phyloP scores from a whole-genome alignment of 2,888 invertebrate genomes.

The Amiota mariae region DNA sequence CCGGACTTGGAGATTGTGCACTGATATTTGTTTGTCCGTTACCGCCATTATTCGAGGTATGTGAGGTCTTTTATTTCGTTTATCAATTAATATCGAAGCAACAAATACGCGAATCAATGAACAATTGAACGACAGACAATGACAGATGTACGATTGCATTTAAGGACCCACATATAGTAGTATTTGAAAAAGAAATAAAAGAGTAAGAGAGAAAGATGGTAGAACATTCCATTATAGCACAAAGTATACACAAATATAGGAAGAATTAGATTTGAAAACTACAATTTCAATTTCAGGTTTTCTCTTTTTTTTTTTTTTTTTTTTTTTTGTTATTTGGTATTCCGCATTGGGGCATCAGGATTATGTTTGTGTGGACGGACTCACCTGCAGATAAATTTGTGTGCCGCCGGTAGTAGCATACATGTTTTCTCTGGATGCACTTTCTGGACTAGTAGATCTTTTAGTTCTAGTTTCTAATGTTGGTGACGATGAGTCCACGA shows the following conservation, averaged over 20 bases:
- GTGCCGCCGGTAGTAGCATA: constrained; percentile 74
- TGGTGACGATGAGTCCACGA: constrained; percentile 69
- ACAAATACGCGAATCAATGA: neutral
- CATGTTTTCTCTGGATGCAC: constrained; percentile 59
- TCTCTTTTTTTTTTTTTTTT: constrained; percentile 5
- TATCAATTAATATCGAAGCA: neutral
- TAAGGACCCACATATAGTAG: neutral
- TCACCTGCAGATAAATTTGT: constrained; percentile 74
- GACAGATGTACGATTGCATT: neutral
- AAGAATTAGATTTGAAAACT: neutral
- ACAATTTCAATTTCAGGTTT: neutral
- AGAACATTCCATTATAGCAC: constrained; percentile 1
- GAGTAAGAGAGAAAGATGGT: constrained; percentile 3
- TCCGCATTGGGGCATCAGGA: constrained; percentile 8
- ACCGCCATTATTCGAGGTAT: constrained; percentile 32
- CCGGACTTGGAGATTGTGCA: constrained; percentile 73
- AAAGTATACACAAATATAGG: neutral
- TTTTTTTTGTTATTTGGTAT: neutral
- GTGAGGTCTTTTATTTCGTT: constrained; percentile 51
- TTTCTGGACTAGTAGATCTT: constrained; percentile 62
- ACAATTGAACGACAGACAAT: neutral
- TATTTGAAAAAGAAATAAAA: neutral
- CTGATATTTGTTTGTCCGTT: constrained; percentile 67
- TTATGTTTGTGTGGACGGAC: constrained; percentile 45
- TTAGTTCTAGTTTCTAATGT: constrained; percentile 68